These are phyloP conservation scores for Megalops cyprinoides DNA, from an alignment of 2,797 vertebrate species.

Conservation along the genomic window DNA sequence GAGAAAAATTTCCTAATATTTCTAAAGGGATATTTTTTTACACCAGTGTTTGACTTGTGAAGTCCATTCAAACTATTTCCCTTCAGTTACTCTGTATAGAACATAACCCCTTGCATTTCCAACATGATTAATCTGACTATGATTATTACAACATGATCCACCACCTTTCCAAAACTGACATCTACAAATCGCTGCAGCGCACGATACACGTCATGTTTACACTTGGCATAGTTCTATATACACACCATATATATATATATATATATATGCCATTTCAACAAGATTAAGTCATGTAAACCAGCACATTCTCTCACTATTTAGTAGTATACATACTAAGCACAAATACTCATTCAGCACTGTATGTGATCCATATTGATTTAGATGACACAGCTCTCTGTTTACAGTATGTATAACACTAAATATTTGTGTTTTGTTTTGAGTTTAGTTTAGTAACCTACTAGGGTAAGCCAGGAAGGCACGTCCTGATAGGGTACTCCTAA, in stretches of 20 bases:
- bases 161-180: constrained; percentile 62
- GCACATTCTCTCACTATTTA: constrained; percentile 79
- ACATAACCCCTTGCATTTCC: constrained; percentile 48
- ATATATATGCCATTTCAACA: constrained; percentile 63
- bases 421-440: constrained; percentile 52
- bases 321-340: constrained; percentile 78
- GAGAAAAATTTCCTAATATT: constrained; percentile 53
- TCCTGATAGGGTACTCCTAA: constrained; percentile 50
- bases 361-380: constrained; percentile 19
- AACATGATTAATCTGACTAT: constrained; percentile 48
- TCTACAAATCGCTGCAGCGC: constrained; percentile 48
- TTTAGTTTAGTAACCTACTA: constrained; percentile 51
- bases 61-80: constrained; percentile 57
- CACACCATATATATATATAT: constrained; percentile 73
- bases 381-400: constrained; percentile 44
- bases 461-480: constrained; percentile 49
- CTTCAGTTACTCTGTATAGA: constrained; percentile 66
- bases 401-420: constrained; percentile 70
- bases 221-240: constrained; percentile 81
- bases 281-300: constrained; percentile 78
- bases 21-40: constrained; percentile 69
- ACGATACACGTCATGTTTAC: constrained; percentile 72
- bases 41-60: constrained; percentile 70
- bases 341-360: constrained; percentile 67
- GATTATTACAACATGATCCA: constrained; percentile 60